Evolutionary conservation across 2,797 vertebrate species (phyloP).

Genomic region (Mus caroli): DNA sequence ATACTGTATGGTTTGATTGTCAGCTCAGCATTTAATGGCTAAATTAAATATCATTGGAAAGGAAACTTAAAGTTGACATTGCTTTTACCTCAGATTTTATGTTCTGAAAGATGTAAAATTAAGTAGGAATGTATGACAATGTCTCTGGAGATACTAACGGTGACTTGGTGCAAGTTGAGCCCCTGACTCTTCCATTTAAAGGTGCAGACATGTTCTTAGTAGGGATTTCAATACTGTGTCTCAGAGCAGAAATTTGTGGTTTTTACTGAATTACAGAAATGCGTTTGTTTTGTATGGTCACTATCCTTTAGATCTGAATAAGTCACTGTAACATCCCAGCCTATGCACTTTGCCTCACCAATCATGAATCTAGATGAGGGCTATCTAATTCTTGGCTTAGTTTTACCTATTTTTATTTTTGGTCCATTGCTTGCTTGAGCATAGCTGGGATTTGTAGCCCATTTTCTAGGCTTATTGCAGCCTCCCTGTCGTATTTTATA

Average conservation of each 20-base stretch:
- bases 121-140: background rate
- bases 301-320: constrained; percentile 83
- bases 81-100: constrained; percentile 66
- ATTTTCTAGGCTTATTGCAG: constrained; percentile 94
- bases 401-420: constrained; percentile 94
- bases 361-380: constrained; percentile 90
- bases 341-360: constrained; percentile 91
- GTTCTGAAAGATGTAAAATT: constrained; percentile 42
- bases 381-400: constrained; percentile 91
- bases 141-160: constrained; percentile 45
- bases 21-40: constrained; percentile 70
- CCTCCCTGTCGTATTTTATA: constrained; percentile 94
- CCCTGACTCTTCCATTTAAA: constrained; percentile 72
- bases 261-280: constrained; percentile 67
- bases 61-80: constrained; percentile 79
- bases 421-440: constrained; percentile 93
- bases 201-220: constrained; percentile 74
- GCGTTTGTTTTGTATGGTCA: constrained; percentile 78
- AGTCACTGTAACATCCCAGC: constrained; percentile 91
- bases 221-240: constrained; percentile 64
- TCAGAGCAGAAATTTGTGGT: constrained; percentile 60
- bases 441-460: constrained; percentile 95
- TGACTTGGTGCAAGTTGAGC: constrained; percentile 40
- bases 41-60: constrained; percentile 75
- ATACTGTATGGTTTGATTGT: constrained; percentile 75